Evolutionary conservation across 1,140 invertebrate genomes (phyloP), one percentile per base, ranked within the genome.

Genomic region (Notospermus geniculatus): DNA sequence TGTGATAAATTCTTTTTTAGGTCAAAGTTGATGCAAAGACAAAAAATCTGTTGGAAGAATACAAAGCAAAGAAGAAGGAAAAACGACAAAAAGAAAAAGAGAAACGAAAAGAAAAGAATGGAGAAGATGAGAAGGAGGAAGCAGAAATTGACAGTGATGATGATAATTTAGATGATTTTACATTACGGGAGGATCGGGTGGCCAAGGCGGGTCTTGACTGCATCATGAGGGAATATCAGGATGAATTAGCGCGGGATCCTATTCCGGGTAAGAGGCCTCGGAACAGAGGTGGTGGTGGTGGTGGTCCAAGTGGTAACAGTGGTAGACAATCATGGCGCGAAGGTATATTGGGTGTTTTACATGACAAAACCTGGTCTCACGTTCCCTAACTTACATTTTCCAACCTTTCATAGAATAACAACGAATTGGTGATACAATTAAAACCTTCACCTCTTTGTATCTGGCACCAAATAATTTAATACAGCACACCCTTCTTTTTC

Each of bases 1-100:
- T n/a, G n/a, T n/a, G n/a, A n/a, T n/a, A n/a, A n/a, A 50, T 27
- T 15, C 55, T 4, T 23, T 25, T 58, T 29, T 23, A 81, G 77
- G 80, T 95, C 0, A 95, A 95, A 85, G 94, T 97, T n/a, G 96
- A 98, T 84, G 92, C 93, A 36, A 98, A 98, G 86, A 95, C 95
- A 65, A 93, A 96, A 85, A 88, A 90, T 55, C 87, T 94, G 53
- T 84, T 98, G 65, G 93, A 97, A 81, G 91, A 95, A 65, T 97
- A 94, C 77, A 95, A 61, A 23, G 46, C 55, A 22, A 63, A 43
- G 27, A 28, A 60, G 9, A 64, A 70, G 59, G 61, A 66, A 29
- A 66, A 59, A 41, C 59, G 68, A 63, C 50, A 70, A 64, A 25
- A 43, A 32, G n/a, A 17, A 60, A 54, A 23, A 22, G 54, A 1